A percentile compares a stretch with the other conserved stretches of the same genome.
These are phyloP conservation scores for Platysternon megacephalum DNA, from an alignment of 2,113 vertebrate species.

Conservation along the genomic window DNA sequence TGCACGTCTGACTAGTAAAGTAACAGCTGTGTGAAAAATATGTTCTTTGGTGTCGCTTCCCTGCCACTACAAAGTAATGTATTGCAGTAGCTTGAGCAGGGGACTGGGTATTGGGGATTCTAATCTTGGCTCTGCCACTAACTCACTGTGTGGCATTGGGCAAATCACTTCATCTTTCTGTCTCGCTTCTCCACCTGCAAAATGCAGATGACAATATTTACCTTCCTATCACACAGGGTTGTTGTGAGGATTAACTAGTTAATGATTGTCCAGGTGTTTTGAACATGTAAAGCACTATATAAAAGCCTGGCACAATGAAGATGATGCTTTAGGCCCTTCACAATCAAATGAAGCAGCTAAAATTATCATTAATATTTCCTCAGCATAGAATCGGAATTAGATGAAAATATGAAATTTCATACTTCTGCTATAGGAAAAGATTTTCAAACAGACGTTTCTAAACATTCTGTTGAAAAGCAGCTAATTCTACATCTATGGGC, in stretches of 20 bases:
- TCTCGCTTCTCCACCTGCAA: not conserved
- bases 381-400: not conserved
- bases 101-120: not conserved
- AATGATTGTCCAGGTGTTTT: not conserved
- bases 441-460: not conserved
- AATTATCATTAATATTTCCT: not conserved
- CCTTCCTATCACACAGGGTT: not conserved
- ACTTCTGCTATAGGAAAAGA: not conserved
- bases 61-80: not conserved
- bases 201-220: not conserved
- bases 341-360: not conserved
- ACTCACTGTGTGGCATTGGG: rapidly evolving
- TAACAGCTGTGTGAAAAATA: rapidly evolving
- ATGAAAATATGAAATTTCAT: not conserved
- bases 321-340: not conserved
- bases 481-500: not conserved
- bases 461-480: not conserved
- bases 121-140: not conserved
- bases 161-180: not conserved
- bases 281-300: not conserved
- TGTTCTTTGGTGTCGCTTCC: not conserved
- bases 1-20: not conserved
- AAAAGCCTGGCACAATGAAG: not conserved
- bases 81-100: not conserved
- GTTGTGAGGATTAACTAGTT: not conserved